Evolutionary conservation across 2,113 vertebrate species (phyloP), one percentile per base, ranked within the genome.

Genomic region (Poecilia latipinna): DNA sequence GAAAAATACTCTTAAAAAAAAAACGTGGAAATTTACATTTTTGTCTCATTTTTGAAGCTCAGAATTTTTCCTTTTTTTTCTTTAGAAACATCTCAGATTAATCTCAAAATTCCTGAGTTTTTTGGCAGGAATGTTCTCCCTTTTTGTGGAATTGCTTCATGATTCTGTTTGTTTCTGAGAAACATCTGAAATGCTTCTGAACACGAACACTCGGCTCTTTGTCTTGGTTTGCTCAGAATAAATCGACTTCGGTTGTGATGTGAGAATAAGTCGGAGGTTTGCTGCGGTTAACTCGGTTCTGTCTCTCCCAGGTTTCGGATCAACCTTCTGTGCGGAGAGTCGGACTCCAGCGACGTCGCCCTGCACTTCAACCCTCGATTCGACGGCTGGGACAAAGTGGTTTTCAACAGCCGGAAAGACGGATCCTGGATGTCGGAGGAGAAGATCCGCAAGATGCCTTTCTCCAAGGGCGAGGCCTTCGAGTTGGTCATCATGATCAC

Each of bases 331-430:
- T 93, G 93, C 17, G 95, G 93, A 0, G 82, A 86, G 19, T 78
- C 67, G 0, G 84, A 93, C 0, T 93, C 86, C 32, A 70, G 86
- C 0, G 95, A 97, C 74, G 65, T 97, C 0, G 95, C 95, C 67
- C 88, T 96, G 6, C 95, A 96, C 89, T 91, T 96, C 84, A 97
- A 96, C 74, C 96, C 96, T 3, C 94, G 96, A 0, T 95, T 96
- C 8, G 94, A 95, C 0, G 92, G 94, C 71, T 77, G 91, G 93
- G 95, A 97, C 92, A 96, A 94, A 51, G 94, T 96, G 62, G 94
- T 97, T 8, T 94, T 96, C 78, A 97, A 97, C 90, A 61, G 86
- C 0, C 74, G 77, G 42, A 88, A 94, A 71, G 60, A 79, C 0
- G 94, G 92, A 0, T 3, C 10, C 4, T 97, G 96, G 96, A 93